phyloP scores from a whole-genome alignment of 2,113 vertebrate species.

The Orycteropus afer region DNA sequence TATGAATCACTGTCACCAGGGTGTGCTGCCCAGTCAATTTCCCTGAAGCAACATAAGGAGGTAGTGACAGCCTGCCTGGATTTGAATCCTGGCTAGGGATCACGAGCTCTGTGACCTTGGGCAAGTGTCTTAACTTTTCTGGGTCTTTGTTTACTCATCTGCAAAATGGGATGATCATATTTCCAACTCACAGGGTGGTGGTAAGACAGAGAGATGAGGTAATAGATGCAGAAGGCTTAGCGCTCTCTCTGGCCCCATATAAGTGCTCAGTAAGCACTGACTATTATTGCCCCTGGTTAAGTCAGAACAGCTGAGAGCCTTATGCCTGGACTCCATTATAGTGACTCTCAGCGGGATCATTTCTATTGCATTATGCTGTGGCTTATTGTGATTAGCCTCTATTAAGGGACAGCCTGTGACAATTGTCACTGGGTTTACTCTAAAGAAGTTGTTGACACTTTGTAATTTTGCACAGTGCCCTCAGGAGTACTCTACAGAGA shows the following conservation, averaged over 20 bases:
- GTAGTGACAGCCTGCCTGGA: background rate
- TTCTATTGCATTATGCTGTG: background rate
- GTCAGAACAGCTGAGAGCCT: no score
- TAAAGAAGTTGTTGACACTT: background rate
- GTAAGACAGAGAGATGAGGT: background rate
- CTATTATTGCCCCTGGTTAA: background rate
- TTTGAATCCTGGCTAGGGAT: background rate
- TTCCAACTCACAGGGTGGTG: background rate
- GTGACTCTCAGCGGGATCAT: background rate
- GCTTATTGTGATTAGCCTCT: background rate
- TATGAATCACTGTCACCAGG: background rate
- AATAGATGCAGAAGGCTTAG: background rate
- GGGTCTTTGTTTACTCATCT: background rate
- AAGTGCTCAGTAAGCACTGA: background rate
- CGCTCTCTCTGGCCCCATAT: accelerated
- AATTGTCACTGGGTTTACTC: background rate
- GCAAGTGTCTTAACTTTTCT: background rate
- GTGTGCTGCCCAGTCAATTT: background rate
- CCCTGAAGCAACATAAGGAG: background rate
- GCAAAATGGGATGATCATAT: background rate
- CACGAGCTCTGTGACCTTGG: background rate
- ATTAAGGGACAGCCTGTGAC: background rate
- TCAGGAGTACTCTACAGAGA: background rate
- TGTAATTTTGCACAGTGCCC: background rate
- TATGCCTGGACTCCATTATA: accelerated